Evolutionary conservation across 2,888 invertebrate species (phyloP), one percentile per base, ranked within the genome.

Genomic region (Eurois occulta): DNA sequence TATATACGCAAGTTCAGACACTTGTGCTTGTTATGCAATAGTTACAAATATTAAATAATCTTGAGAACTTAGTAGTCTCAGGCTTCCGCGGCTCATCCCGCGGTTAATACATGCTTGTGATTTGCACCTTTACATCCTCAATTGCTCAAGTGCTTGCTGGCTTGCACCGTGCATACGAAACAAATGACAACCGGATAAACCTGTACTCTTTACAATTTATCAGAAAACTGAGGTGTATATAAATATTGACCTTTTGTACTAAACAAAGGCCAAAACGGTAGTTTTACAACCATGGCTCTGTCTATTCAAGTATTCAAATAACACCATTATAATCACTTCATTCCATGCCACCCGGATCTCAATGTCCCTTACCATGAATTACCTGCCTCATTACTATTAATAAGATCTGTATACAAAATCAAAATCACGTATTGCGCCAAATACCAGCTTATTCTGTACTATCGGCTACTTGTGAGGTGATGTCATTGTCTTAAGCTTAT

Each of bases 351-450:
- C 78, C 78, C 81, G 84, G 84, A 84, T 81, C 75, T 70, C 18
- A 28, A 66, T 0, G 41, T 55, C 60, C 76, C 46, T 60, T 81
- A 84, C 55, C n/a, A 62, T 65, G 73, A 62, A 81, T 75, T 85
- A 67, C 70, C 4, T 1, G 28, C 62, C 85, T 85, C 85, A 85
- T 85, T 71, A 85, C 79, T 85, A 85, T 80, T 80, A 66, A 84
- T 78, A 80, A 72, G 77, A 75, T 72, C 69, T 72, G 78, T 85
- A 77, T 80, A 81, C 77, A 78, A 78, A 65, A 82, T 80, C 84
- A 79, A 71, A 76, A 84, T 73, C 84, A 86, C 78, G 87, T 75
- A 73, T 85, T 83, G 87, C 72, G 80, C 86, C 79, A 84, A 87
- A 87, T 84, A 84, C 87, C 72, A 79, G 64, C 68, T 75, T 41